phyloP scores from a whole-genome alignment of 2,797 vertebrate species.

The Nyctibius grandis region DNA sequence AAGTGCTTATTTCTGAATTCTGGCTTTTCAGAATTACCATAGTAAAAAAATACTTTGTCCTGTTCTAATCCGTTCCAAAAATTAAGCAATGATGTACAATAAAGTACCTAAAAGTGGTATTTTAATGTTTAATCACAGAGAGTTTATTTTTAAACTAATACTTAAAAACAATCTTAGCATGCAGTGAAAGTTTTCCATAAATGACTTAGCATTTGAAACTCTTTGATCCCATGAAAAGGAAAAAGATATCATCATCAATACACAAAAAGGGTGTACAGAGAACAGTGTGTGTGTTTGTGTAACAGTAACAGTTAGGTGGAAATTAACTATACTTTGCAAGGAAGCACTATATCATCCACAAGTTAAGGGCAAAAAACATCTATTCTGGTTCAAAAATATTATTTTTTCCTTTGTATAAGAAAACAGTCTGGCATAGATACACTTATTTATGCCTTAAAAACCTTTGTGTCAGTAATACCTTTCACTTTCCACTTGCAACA shows the following conservation, averaged over 20 bases:
- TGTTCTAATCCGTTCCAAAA: not conserved
- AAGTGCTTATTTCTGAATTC: not conserved
- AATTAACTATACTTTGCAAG: not conserved
- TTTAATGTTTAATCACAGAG: not conserved
- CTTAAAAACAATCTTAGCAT: not conserved
- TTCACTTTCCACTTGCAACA: not conserved
- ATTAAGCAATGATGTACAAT: not conserved
- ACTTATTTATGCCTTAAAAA: not conserved
- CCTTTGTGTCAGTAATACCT: not conserved
- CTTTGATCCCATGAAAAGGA: not conserved
- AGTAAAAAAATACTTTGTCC: not conserved
- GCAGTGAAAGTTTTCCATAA: not conserved
- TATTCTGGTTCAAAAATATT: not conserved
- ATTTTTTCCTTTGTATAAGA: not conserved
- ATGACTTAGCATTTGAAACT: not conserved
- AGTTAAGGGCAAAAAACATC: not conserved
- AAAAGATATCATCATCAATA: not conserved
- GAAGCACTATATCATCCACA: not conserved
- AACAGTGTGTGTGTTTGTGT: not conserved
- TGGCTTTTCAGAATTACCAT: not conserved
- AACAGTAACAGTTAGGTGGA: not conserved
- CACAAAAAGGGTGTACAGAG: not conserved
- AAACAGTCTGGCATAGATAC: not conserved
- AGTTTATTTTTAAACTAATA: not conserved
- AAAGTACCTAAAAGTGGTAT: not conserved